Percentiles rank a stretch among this genome's conserved stretches.
phyloP scores from a whole-genome alignment of 2,888 invertebrate species.

The Meloe dianella region DNA sequence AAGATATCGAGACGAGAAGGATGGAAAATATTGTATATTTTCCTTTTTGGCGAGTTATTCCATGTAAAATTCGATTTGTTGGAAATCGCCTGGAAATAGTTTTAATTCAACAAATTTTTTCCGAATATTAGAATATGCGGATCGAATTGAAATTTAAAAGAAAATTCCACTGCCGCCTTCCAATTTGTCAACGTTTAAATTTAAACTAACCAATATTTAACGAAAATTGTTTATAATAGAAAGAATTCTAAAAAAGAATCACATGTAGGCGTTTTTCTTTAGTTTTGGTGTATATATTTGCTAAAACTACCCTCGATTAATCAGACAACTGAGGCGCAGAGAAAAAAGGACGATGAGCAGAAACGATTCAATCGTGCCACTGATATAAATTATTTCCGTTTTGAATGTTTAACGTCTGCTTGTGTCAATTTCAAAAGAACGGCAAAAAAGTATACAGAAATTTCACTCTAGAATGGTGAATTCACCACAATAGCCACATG shows the following conservation, averaged over 20 bases:
- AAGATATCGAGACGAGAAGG: background rate
- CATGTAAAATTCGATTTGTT: background rate
- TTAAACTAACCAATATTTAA: constrained; percentile 14
- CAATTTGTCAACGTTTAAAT: background rate
- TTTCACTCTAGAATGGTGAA: background rate
- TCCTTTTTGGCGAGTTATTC: background rate
- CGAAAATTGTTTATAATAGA: constrained; percentile 14
- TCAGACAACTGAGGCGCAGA: background rate
- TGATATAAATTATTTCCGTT: background rate
- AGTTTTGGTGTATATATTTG: background rate
- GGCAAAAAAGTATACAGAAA: background rate
- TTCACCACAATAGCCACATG: constrained; percentile 1
- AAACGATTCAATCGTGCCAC: background rate
- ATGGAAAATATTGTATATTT: background rate
- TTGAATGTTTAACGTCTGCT: constrained; percentile 9
- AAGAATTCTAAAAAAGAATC: background rate
- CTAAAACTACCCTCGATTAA: background rate
- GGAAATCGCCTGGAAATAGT: constrained; percentile 11
- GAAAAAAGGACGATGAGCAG: background rate
- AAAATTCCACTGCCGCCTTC: background rate
- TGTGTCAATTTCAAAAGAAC: constrained; percentile 3
- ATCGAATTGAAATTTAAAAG: background rate
- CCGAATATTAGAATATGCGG: background rate
- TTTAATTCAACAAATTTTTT: constrained; percentile 8
- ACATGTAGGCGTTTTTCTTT: background rate